Evolutionary conservation across 1,140 invertebrate species (phyloP), one percentile per base, ranked within the genome.

Genomic region (Samia ricini): DNA sequence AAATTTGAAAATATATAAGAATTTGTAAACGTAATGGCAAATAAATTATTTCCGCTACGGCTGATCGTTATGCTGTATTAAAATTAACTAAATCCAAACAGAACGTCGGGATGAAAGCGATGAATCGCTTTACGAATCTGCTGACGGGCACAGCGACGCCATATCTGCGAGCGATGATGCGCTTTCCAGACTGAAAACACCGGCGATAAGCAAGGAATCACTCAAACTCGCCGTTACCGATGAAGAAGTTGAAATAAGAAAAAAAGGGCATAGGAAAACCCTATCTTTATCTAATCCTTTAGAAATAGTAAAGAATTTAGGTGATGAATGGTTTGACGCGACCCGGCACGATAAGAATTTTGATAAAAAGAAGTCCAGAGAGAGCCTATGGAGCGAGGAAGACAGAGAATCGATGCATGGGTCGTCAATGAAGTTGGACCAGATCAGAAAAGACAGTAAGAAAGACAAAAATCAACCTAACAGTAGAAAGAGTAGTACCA

Each of bases 231-330:
- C 83, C 2, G 71, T 88, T 23, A 88, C 85, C 8, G 85, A 89
- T 57, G 85, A 90, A 68, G 88, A 90, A 69, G 73, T 88, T 2
- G 91, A 88, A 7, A 55, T 63, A 1, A 89, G 71, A 6, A 91
- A 88, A 60, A 84, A 85, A 59, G 79, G 83, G 56, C 89, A 91
- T 93, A 93, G 91, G 94, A 97, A 91, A 96, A 95, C 83, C 93
- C 98, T 92, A 93, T 97, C 71, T 93, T 96, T 90, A 93, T 95
- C 66, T 93, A 98, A 85, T 91, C 95, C 60, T 93, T 96, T 92
- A 92, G 90, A 91, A 77, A 84, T 91, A 15, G 89, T 91, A 21
- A 88, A 82, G 71, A 89, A 65, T 56, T 66, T 91, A 4, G 84
- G 89, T 4, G 90, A 91, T 56, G 90, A 91, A 59, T 89, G 83